phyloP scores from a whole-genome alignment of 30 jellyfish, hydroid and myxozoan species.

The Aurelia aurita complex sp. Pacific region DNA sequence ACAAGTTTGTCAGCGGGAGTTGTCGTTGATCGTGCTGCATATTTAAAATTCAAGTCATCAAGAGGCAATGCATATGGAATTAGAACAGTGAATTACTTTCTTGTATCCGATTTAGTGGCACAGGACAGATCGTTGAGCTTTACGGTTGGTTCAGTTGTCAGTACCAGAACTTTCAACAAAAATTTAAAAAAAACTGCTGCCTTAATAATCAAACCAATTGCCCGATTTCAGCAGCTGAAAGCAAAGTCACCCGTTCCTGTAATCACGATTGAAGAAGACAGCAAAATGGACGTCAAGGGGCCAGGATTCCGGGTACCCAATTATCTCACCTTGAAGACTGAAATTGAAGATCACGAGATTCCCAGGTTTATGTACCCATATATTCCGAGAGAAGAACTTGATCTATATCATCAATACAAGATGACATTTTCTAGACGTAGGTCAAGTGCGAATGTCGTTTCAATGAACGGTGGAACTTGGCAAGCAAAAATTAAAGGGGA shows the following conservation, averaged over 20 bases:
- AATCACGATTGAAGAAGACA: slow-evolving; percentile 3
- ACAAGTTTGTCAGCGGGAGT: slow-evolving; percentile 10
- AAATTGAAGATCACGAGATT: slow-evolving; percentile 4
- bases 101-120: neutral
- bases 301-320: neutral
- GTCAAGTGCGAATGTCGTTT: slow-evolving; percentile 19
- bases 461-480: slow-evolving; percentile 28
- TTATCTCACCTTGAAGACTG: neutral
- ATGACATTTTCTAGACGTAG: neutral
- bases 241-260: neutral
- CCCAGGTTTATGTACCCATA: slow-evolving; percentile 29
- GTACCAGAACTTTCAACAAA: neutral
- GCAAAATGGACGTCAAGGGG: neutral
- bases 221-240: slow-evolving; percentile 23
- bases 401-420: slow-evolving; percentile 16
- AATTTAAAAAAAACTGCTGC: slow-evolving; percentile 13
- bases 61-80: slow-evolving; percentile 28
- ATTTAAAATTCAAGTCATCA: neutral
- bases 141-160: slow-evolving; percentile 6
- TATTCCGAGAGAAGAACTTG: slow-evolving; percentile 25
- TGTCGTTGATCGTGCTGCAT: slow-evolving; percentile 3
- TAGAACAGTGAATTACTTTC: slow-evolving; percentile 14
- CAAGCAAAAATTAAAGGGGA: neutral
- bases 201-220: slow-evolving; percentile 40
- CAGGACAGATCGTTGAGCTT: neutral